Conservation (phyloP, 2,888 invertebrate genomes). For the Adela reaumurella region DNA sequence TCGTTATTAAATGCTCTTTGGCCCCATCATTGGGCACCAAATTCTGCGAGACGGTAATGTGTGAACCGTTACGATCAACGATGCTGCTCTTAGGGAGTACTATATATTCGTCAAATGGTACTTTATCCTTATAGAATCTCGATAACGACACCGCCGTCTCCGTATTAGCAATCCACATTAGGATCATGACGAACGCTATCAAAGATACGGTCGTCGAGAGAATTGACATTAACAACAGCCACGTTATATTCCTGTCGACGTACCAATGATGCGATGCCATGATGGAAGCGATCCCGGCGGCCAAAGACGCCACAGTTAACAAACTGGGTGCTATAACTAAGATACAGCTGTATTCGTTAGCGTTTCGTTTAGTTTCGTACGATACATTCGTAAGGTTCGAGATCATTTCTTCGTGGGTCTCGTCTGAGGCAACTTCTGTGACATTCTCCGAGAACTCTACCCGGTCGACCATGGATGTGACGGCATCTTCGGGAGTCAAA, state of each 20-base stretch:
- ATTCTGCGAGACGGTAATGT: conserved; percentile 31
- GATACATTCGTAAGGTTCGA: too few relatives aligned
- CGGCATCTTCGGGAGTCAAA: conserved; percentile 12
- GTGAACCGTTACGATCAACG: conserved; percentile 32
- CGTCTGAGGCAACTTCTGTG: conserved; percentile 4
- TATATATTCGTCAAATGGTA: conserved; percentile 33
- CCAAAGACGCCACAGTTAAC: conserved; percentile 47
- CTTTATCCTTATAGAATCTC: conserved; percentile 39
- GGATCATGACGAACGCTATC: conserved; percentile 34
- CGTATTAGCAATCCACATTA: conserved; percentile 37
- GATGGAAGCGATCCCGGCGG: conserved; percentile 51
- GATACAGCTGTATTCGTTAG: conserved; percentile 20
- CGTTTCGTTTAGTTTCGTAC: too few relatives aligned
- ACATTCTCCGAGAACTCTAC: neutral
- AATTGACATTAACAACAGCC: conserved; percentile 56
- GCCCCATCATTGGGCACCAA: conserved; percentile 18
- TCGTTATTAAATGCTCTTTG: conserved; percentile 29
- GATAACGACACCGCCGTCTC: conserved; percentile 26
- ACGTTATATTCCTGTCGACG: conserved; percentile 61
- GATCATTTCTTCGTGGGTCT: conserved; percentile 6
- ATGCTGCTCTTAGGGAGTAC: conserved; percentile 35
- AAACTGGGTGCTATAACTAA: conserved; percentile 47
- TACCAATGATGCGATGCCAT: conserved; percentile 65
- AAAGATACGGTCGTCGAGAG: conserved; percentile 51
- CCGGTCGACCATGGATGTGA: neutral